Base-by-base conservation (phyloP, 2,113 vertebrate species). In the Eretmochelys imbricata region DNA sequence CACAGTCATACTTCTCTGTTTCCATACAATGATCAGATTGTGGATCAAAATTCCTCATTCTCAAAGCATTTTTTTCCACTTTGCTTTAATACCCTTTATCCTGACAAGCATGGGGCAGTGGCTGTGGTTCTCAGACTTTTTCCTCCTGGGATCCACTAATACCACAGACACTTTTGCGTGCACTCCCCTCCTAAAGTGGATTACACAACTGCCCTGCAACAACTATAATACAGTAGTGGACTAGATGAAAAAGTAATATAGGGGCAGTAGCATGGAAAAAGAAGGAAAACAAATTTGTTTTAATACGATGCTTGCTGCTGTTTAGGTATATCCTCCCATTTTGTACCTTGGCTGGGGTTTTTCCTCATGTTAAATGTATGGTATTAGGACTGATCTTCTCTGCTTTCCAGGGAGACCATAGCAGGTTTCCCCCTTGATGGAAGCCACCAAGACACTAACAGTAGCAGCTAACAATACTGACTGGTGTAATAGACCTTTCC, bases 81-180 rank as follows among this genome's bases (percentile, higher is more conserved):
- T 85, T 9, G 2, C 29, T 78, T 48, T 48, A 78, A 14, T 48
- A 48, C 31, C 54, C 0, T 0, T 82, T 78, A 29, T 3, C 85
- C 88, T 85, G 29, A 50, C 76, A 29, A 50, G 31, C 13, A 29
- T 9, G 79, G 42, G 20, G 10, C 84, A 46, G 55, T 65, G 69
- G 16, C 65, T 38, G 53, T 80, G 69, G 22, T 17, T 69, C 76
- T 91, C 29, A 54, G 38, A 42, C 7, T 9, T 72, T n/a, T 51
- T 82, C 48, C 49, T 88, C 10, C 22, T 4, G 12, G 19, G 53
- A 76, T 13, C n/a, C 83, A 69, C 22, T 48, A 72, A 78, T 25
- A 46, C 20, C 24, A 46, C 22, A 46, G 69, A 42, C 38, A 14
- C 62, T 69, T 35, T 46, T 76, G 42, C 11, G 5, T 46, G 13